Base-by-base conservation (phyloP, 2,888 invertebrate species). In the Callinectes sapidus region DNA sequence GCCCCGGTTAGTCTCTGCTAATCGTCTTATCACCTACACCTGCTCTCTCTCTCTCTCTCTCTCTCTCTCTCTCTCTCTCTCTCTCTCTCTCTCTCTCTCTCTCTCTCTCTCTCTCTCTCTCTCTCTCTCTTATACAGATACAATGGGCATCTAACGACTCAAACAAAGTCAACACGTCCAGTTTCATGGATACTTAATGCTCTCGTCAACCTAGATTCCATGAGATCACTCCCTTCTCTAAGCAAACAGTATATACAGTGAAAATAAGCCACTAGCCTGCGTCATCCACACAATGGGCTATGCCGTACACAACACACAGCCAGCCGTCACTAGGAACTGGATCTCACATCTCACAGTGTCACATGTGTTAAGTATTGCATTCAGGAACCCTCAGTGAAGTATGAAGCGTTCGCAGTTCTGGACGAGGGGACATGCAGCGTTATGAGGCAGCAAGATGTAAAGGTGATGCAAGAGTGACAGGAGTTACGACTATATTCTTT, bases 11-110 rank as follows among this genome's bases (percentile, higher is more conserved):
- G 81, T 81, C 81, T 81, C 32, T 81, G 81, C 81, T 81, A 81
- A 81, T 81, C 81, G 81, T 81, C 81, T 81, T 81, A 81, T 81
- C 81, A 81, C 81, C 35, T 81, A 32, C 81, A 81, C 71, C 35
- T 23, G 35, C 71, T 87, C 18, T 39, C n/a, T 86, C 42, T 86
- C 39, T 42, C 39, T 42, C 86, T 86, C 86, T 86, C 86, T 87
- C 54, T 87, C 87, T 87, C 87, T 39, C 42, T 87, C 42, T 87
- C 87, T 87, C 87, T 87, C 87, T 87, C 87, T 87, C 87, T 87
- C 87, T 87, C 87, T 87, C 87, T 87, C 87, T 87, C 87, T 87
- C 87, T 87, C 87, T 87, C 87, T 87, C 87, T 87, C 28, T 87
- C 48, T 48, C 32, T 32, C 54, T 87, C 87, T 48, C 87, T 48